Evolutionary conservation across 2,888 invertebrate species (phyloP), one percentile per base, ranked within the genome.

Genomic region (Rhogogaster chlorosoma): DNA sequence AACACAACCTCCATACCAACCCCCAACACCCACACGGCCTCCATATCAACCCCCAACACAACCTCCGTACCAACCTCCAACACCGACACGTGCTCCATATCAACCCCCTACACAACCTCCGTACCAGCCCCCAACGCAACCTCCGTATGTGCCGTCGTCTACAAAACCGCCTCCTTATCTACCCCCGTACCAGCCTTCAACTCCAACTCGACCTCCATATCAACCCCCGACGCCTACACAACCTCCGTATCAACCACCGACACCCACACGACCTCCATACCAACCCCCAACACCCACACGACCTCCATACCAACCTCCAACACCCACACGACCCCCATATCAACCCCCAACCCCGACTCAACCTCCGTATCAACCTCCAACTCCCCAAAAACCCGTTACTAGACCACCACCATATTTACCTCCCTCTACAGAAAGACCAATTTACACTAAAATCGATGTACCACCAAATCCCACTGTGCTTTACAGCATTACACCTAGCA

Each of bases 401-500:
- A 84, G 29, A 71, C 84, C 92, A 18, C 89, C 90, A 0, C 91
- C 93, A 0, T 93, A 93, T 85, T 88, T 93, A 45, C 93, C 93
- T 38, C 93, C 93, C 0, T 90, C 92, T 5, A 87, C 91, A 0
- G 88, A 89, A 7, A 89, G 89, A 29, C 89, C 91, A 7, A 89
- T 87, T 3, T 90, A 91, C 57, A 49, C 85, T 4, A 93, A 92
- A 0, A 86, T 92, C 0, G 93, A 93, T 53, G 91, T 93, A 18
- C 91, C 93, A 4, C 94, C 95, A 18, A 93, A 93, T 85, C 94
- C 93, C 9, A 84, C 93, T 0, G 87, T 89, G 0, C 38, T 90
- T 5, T 92, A 92, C 85, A 91, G 90, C 22, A 86, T 87, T 12
- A 92, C 91, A 1, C 89, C 89, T 0, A 90, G 90, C 3, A 92